Evolutionary conservation across 1,140 invertebrate genomes (phyloP), one percentile per base, ranked within the genome.

Genomic region (Acyrthosiphon pisum): DNA sequence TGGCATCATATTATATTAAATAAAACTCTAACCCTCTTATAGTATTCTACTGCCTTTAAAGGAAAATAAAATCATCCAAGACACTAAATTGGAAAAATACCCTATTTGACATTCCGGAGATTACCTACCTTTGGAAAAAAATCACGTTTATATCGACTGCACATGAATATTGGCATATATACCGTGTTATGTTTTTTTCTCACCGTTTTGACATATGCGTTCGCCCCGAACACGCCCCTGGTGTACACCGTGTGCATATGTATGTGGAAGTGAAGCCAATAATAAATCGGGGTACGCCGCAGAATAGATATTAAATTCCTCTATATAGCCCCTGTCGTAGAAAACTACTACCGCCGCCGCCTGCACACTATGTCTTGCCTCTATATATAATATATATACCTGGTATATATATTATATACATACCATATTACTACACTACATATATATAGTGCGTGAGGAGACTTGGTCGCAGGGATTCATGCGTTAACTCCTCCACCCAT

Each of bases 301-400:
- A 56, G n/a, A 53, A 53, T 35, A 89, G 87, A 53, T 89, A 89
- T 89, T 56, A 56, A 89, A 89, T 56, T 89, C 50, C 22, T 56
- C 41, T 86, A 53, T 53, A 26, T 18, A 41, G 35, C n/a, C 23
- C 76, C 9, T 37, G 53, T 50, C 1, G 22, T 53, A 56, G 6
- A n/a, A 44, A 46, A 30, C 83, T 84, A 84, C 83, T 26, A 23
- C 87, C 7, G 0, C 35, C 48, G 30, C 0, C 44, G 44, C 30
- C 26, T n/a, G 30, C 60, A 68, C 30, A 68, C 30, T n/a, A 18
- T n/a, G 4, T n/a, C 11, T 18, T n/a, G 30, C 11, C 14, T n/a
- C 41, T 41, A 26, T 84, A 76, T n/a, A 30, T 30, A 14, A n/a
- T 35, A 83, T 30, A 30, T 46, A 4, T 44, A 44, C 23, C 9